Evolutionary conservation across 2,797 vertebrate genomes (phyloP), one percentile per base, ranked within the genome.

Genomic region (Aulostomus chinensis): DNA sequence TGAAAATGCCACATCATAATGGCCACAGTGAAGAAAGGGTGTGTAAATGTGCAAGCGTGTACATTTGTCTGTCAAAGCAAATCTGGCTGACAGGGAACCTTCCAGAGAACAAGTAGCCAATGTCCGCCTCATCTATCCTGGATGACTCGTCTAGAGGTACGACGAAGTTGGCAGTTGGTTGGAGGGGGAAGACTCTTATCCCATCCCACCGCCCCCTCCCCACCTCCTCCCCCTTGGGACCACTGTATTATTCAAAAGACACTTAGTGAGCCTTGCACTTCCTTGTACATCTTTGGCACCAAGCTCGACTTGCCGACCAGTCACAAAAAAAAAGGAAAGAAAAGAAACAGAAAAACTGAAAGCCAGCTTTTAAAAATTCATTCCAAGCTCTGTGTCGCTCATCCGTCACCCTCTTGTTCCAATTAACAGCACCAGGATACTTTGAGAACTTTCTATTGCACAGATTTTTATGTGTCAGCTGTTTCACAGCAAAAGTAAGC

Each of bases 181-280:
- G 2, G 26, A n/a, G 9, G 6, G 16, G 28, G 14, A 40, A 33
- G 35, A 4, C 18, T 56, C 30, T 68, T 75, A 30, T 65, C 70
- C 71, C 65, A 29, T 7, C 4, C 21, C 4, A 4, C 4, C 21
- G 7, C 21, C 4, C 21, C 9, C 28, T 9, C 29, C 4, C 15
- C 32, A 76, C 49, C 67, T 78, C 52, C 58, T 56, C 58, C 24
- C 73, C 60, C 60, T 64, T 62, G 55, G 77, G 79, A 82, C 55
- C 60, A 25, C 63, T 91, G 74, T 83, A 90, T 92, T 86, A 91
- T 90, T 90, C 75, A 91, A 48, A 60, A 81, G 76, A 88, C 87
- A 86, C 85, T 88, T 86, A 89, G 84, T 86, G 78, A 88, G 85
- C 73, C 83, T 72, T 86, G 80, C 84, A 85, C 70, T 74, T 84